phyloP scores from a whole-genome alignment of 2,888 invertebrate genomes.

The Xylota sylvarum region DNA sequence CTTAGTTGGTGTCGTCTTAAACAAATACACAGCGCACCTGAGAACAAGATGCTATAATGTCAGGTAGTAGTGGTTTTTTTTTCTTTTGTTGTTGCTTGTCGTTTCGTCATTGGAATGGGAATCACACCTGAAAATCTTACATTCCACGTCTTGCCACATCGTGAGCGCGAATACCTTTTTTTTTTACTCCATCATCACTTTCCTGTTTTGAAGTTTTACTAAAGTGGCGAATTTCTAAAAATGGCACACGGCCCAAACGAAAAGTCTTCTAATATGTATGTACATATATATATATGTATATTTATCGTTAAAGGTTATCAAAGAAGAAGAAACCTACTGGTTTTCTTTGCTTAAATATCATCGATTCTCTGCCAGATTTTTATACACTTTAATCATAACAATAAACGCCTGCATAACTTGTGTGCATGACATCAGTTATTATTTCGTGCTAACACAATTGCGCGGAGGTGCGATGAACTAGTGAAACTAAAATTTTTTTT shows the following conservation, averaged over 20 bases:
- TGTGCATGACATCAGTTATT: conserved; percentile 42
- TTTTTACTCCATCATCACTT: conserved; percentile 11
- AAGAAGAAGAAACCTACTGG: conserved; percentile 11
- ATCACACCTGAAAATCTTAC: conserved; percentile 50
- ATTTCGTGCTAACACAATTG: conserved; percentile 11
- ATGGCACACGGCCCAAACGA: not conserved
- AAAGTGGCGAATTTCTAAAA: conserved; percentile 22
- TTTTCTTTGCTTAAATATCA: conserved; percentile 49
- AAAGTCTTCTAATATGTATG: not conserved
- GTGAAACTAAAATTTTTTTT: conserved; percentile 29
- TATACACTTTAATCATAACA: not conserved
- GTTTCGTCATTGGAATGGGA: conserved; percentile 54
- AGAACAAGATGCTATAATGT: conserved; percentile 54
- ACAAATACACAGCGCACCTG: conserved; percentile 48
- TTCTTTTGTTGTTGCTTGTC: conserved; percentile 39
- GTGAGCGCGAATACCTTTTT: conserved; percentile 22
- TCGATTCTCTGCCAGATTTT: not conserved
- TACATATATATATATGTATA: not conserved
- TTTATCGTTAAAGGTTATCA: conserved; percentile 59
- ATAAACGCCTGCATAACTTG: conserved; percentile 22
- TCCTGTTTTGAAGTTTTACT: not conserved
- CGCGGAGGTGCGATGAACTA: conserved; percentile 49
- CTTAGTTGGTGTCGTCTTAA: conserved; percentile 42
- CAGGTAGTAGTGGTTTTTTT: conserved; percentile 17
- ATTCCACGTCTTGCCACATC: conserved; percentile 18